These are phyloP conservation scores for Melanostoma scalare DNA, from an alignment of 2,888 invertebrate species.

Conservation along the genomic window DNA sequence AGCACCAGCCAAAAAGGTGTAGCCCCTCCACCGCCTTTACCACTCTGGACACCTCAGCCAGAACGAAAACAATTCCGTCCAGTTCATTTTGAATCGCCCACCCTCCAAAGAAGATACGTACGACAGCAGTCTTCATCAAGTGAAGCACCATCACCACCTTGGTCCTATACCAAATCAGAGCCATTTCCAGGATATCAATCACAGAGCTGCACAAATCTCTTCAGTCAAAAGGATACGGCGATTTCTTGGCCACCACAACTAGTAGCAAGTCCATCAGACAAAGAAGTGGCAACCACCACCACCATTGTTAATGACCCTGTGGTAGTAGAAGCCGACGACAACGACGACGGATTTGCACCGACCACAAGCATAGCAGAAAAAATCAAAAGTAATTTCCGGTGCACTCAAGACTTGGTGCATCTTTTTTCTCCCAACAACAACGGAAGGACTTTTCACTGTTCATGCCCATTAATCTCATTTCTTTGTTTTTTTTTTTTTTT, in stretches of 20 bases:
- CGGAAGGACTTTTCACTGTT: constrained; percentile 36
- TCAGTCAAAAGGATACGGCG: constrained; percentile 76
- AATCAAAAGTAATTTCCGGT: constrained; percentile 79
- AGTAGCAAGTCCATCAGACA: constrained; percentile 63
- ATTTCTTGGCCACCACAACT: constrained; percentile 74
- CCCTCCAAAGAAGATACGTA: constrained; percentile 83
- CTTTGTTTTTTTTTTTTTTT: constrained; percentile 32
- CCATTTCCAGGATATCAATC: constrained; percentile 82
- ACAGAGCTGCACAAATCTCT: constrained; percentile 83
- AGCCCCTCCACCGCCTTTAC: constrained; percentile 82
- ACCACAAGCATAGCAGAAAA: constrained; percentile 80
- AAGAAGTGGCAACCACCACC: constrained; percentile 41
- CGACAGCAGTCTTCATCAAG: constrained; percentile 71
- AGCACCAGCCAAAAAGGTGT: constrained; percentile 44
- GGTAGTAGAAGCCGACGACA: constrained; percentile 11
- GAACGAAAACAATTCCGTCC: constrained; percentile 91
- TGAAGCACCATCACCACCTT: constrained; percentile 74
- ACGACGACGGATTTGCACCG: constrained; percentile 73
- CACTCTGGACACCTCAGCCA: constrained; percentile 91
- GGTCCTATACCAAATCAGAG: constrained; percentile 74
- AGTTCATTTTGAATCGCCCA: constrained; percentile 88
- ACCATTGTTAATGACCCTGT: constrained; percentile 19
- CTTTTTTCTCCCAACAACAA: not conserved
- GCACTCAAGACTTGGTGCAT: constrained; percentile 25
- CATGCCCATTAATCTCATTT: constrained; percentile 55